Evolutionary conservation across 2,888 invertebrate genomes (phyloP).

Genomic region (Gerris lacustris): DNA sequence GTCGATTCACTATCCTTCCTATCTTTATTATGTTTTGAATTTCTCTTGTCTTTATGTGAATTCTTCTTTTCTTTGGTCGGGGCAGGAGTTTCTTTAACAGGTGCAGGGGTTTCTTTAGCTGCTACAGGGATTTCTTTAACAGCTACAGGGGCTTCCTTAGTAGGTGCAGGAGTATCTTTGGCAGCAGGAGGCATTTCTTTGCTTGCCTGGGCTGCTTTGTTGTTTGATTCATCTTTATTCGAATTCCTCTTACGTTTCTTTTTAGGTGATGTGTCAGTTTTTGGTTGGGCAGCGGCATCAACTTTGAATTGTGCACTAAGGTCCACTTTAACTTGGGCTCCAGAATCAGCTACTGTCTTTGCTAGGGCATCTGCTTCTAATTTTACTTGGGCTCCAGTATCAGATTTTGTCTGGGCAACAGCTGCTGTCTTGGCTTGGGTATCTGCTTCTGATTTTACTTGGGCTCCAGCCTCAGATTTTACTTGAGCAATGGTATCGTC

Average conservation of each 20-base stretch:
- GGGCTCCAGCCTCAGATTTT: too few species aligned
- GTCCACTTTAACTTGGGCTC: too few species aligned
- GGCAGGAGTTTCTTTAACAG: neutral
- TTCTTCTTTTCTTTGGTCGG: neutral
- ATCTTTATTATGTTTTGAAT: neutral
- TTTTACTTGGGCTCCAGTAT: too few species aligned
- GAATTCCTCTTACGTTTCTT: conserved; percentile 3
- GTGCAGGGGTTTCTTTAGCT: neutral
- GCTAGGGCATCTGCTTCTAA: too few species aligned
- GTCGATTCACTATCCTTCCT: neutral
- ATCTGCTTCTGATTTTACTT: too few species aligned
- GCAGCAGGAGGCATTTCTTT: neutral
- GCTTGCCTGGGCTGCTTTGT: neutral
- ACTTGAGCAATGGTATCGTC: too few species aligned
- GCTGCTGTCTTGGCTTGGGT: too few species aligned
- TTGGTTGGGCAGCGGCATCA: neutral
- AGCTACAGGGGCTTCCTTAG: neutral
- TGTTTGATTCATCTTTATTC: neutral
- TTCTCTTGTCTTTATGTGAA: neutral
- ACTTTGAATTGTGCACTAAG: too few species aligned
- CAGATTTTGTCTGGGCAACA: too few species aligned
- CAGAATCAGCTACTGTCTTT: too few species aligned
- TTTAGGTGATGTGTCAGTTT: neutral
- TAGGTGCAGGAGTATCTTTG: neutral
- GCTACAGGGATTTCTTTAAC: neutral